Evolutionary conservation across 2,113 vertebrate genomes (phyloP).

Genomic region (Polypterus bichir): DNA sequence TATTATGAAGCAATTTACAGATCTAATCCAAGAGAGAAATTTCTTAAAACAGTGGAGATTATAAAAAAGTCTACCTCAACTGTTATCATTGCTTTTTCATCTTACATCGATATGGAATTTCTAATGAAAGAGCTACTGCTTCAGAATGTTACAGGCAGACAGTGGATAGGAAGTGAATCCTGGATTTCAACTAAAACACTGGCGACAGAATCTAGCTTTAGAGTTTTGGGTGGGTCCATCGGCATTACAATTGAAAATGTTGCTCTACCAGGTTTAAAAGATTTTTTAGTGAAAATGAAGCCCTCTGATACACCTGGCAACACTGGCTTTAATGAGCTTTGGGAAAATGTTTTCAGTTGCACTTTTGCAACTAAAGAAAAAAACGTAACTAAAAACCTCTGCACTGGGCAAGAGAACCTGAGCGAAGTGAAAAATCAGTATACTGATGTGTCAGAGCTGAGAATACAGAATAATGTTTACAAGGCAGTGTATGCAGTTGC

Average conservation of each 20-base stretch:
- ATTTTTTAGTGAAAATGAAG: too few species aligned
- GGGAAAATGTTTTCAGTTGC: neutral
- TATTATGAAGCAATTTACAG: slow-evolving; percentile 3
- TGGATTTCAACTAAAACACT: neutral
- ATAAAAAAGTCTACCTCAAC: slow-evolving; percentile 3
- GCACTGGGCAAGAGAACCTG: neutral
- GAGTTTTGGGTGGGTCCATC: neutral
- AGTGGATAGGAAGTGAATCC: slow-evolving; percentile 7
- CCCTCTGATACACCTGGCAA: neutral
- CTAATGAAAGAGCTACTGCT: slow-evolving; percentile 1
- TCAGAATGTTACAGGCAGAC: slow-evolving; percentile 4
- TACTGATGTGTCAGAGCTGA: neutral
- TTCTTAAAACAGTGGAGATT: neutral
- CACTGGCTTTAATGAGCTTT: neutral
- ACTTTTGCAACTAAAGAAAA: neutral
- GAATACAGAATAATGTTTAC: slow-evolving; percentile 21
- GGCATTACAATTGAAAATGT: neutral
- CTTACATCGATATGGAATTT: neutral
- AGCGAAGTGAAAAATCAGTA: neutral
- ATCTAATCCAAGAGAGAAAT: neutral
- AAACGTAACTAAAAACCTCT: neutral
- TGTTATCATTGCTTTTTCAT: neutral
- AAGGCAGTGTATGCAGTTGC: slow-evolving; percentile 24
- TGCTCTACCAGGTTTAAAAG: neutral
- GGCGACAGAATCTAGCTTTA: neutral